phyloP scores from a whole-genome alignment of 2,888 invertebrate genomes.

The Mongoloraphidia duomilia region DNA sequence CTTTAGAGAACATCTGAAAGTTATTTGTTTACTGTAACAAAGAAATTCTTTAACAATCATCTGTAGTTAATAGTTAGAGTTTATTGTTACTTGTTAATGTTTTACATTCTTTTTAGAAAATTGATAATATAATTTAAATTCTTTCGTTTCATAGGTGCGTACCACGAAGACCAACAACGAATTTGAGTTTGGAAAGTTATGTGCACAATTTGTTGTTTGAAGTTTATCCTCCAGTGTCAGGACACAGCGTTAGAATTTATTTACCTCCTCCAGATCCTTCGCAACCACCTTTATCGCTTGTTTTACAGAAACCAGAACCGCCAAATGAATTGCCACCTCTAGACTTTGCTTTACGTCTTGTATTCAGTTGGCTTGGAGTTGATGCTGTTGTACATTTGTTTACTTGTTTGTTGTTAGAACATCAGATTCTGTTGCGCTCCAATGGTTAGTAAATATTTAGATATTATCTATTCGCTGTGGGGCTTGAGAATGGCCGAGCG shows the following conservation, averaged over 20 bases:
- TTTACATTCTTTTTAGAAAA: too few species aligned
- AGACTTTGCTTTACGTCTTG: slow-evolving; percentile 78
- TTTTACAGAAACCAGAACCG: slow-evolving; percentile 62
- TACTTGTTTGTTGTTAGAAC: slow-evolving; percentile 89
- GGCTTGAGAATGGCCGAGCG: too few species aligned
- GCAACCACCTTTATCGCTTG: slow-evolving; percentile 47
- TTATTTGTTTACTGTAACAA: too few species aligned
- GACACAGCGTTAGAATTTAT: slow-evolving; percentile 70
- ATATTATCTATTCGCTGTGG: neutral
- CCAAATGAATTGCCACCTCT: slow-evolving; percentile 82
- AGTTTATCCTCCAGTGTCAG: slow-evolving; percentile 78
- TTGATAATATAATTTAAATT: neutral
- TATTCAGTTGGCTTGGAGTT: slow-evolving; percentile 80
- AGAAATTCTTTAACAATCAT: too few species aligned
- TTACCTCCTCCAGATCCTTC: slow-evolving; percentile 57
- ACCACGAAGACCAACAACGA: slow-evolving; percentile 60
- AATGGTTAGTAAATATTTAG: slow-evolving; percentile 43
- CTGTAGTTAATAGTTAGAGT: too few species aligned
- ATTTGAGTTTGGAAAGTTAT: slow-evolving; percentile 79
- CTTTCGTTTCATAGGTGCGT: slow-evolving; percentile 42
- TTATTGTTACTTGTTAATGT: too few species aligned
- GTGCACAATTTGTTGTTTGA: slow-evolving; percentile 92
- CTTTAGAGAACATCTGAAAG: too few species aligned
- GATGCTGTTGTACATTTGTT: slow-evolving; percentile 87
- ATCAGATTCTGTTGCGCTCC: slow-evolving; percentile 89